Conservation (phyloP, 2,888 invertebrate species). For the Watsonalla binaria region DNA sequence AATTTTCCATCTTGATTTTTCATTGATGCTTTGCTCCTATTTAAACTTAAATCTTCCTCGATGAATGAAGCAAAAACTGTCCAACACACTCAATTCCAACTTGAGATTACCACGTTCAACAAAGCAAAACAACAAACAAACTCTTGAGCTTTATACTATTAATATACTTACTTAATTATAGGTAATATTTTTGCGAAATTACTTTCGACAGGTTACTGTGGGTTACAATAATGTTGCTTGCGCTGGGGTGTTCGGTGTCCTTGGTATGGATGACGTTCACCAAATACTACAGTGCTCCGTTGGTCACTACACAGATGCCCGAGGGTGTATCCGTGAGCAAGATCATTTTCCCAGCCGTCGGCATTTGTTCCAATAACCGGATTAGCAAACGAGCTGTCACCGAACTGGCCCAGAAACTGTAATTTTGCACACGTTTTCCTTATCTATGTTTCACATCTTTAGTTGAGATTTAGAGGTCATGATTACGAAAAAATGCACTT, state of each 20-base stretch:
- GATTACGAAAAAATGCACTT: too few species aligned
- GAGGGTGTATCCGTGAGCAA: slow-evolving; percentile 63
- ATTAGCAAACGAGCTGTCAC: slow-evolving; percentile 61
- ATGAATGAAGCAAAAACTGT: too few species aligned
- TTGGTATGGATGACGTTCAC: slow-evolving; percentile 62
- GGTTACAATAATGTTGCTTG: slow-evolving; percentile 56
- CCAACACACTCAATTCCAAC: too few species aligned
- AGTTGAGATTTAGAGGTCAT: too few species aligned
- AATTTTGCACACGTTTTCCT: slow-evolving; percentile 22
- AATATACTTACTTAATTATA: too few species aligned
- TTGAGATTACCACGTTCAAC: too few species aligned
- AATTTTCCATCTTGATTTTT: too few species aligned
- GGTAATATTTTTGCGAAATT: neutral
- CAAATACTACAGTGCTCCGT: slow-evolving; percentile 57
- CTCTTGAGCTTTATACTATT: too few species aligned
- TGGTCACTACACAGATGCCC: slow-evolving; percentile 67
- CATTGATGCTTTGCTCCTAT: too few species aligned
- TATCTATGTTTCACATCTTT: too few species aligned
- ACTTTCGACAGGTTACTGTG: slow-evolving; percentile 50
- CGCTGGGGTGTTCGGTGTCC: slow-evolving; percentile 55
- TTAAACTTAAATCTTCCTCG: too few species aligned
- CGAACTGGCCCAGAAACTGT: slow-evolving; percentile 57
- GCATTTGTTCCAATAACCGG: slow-evolving; percentile 70
- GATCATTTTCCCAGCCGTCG: slow-evolving; percentile 72
- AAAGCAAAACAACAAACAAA: too few species aligned